phyloP scores from a whole-genome alignment of 2,888 invertebrate genomes.

The Callyntrura guangdongensis region DNA sequence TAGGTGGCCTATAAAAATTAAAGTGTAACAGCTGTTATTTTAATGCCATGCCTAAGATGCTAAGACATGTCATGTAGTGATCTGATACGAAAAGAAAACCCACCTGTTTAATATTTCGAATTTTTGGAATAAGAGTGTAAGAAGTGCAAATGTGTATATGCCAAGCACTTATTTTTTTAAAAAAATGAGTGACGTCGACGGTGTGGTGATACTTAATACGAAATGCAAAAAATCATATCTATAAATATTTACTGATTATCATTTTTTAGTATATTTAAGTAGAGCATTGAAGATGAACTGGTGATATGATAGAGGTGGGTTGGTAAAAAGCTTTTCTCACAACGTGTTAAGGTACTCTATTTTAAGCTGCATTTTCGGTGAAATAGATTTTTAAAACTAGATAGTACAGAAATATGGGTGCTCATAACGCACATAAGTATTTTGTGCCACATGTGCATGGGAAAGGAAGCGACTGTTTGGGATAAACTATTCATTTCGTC shows the following conservation, averaged over 20 bases:
- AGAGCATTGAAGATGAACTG: constrained; percentile 45
- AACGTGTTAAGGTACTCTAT: neutral
- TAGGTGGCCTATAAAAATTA: too few species aligned
- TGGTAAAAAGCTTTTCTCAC: neutral
- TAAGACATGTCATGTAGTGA: neutral
- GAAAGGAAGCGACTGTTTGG: constrained; percentile 30
- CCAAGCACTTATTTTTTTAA: neutral
- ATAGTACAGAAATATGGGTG: neutral
- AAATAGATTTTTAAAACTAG: neutral
- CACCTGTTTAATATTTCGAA: neutral
- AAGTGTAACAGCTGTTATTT: neutral
- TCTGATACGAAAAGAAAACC: neutral
- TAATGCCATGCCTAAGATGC: neutral
- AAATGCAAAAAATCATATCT: neutral
- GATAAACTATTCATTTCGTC: neutral
- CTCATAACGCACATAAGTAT: neutral
- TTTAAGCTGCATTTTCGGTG: neutral
- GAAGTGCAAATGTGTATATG: neutral
- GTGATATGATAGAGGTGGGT: neutral
- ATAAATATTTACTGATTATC: constrained; percentile 22
- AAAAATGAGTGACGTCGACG: neutral
- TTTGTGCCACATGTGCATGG: constrained; percentile 17
- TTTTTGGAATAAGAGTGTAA: neutral
- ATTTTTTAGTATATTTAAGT: constrained; percentile 12
- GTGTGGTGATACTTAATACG: neutral